These are phyloP conservation scores for Thalassophryne amazonica DNA, from an alignment of 2,797 vertebrate species.

Conservation along the genomic window DNA sequence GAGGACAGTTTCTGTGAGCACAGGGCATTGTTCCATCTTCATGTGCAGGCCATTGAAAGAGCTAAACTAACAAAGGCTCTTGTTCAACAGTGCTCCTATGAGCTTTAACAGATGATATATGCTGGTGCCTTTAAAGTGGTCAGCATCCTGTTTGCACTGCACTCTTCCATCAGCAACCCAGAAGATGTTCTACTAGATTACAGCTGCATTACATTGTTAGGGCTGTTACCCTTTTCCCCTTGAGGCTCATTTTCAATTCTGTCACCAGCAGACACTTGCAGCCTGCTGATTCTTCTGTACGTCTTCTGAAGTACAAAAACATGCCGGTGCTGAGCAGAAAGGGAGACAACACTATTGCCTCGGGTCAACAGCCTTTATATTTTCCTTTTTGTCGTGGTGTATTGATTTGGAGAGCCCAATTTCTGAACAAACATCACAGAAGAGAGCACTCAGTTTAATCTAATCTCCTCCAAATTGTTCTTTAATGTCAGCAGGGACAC, in stretches of 20 bases:
- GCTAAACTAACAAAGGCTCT: no score
- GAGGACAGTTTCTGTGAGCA: no score
- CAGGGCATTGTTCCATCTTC: no score
- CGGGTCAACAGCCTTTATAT: conserved; percentile 11
- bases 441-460: conserved; percentile 16
- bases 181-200: conserved; percentile 30
- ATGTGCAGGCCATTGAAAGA: no score
- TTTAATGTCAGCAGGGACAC: conserved; percentile 21
- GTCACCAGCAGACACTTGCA: conserved; percentile 22
- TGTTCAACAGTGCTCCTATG: no score
- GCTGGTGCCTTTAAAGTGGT: neutral
- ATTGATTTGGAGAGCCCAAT: conserved; percentile 20
- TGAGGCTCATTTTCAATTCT: conserved; percentile 14
- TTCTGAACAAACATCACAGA: conserved; percentile 9
- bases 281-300: no score
- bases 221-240: conserved; percentile 6
- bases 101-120: no score
- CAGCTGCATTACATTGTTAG: conserved; percentile 11
- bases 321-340: neutral
- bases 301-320: no score
- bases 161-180: conserved; percentile 1
- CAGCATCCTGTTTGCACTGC: neutral
- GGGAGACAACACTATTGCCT: neutral
- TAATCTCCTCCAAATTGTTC: conserved; percentile 26
- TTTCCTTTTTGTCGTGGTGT: neutral